Conservation (phyloP, 1,140 invertebrate genomes). For the Bombus ignitus region DNA sequence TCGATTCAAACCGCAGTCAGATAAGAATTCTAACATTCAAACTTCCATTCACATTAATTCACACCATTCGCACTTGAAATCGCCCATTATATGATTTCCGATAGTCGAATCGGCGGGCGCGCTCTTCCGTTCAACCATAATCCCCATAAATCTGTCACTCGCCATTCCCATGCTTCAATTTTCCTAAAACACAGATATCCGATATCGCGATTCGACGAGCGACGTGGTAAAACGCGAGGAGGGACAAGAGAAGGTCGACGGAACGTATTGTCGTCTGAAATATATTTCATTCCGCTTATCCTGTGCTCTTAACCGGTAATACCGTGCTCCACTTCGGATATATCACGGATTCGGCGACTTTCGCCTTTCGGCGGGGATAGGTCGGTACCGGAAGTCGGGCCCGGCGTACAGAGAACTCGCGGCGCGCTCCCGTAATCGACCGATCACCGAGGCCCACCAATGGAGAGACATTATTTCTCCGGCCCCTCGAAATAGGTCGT, state of each 20-base stretch:
- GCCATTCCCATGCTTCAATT: background rate
- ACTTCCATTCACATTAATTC: background rate
- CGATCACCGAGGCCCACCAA: slow-evolving; percentile 70
- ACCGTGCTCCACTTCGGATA: slow-evolving; percentile 52
- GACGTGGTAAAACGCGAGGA: background rate
- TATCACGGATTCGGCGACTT: slow-evolving; percentile 51
- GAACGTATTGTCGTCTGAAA: slow-evolving; percentile 36
- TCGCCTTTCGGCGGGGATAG: slow-evolving; percentile 12
- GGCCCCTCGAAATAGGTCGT: slow-evolving; percentile 65
- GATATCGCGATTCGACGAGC: background rate
- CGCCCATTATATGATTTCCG: background rate
- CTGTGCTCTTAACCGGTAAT: slow-evolving; percentile 39
- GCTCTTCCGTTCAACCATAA: background rate
- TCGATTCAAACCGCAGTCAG: too few relatives aligned
- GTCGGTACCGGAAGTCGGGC: slow-evolving; percentile 54
- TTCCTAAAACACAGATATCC: slow-evolving; percentile 14
- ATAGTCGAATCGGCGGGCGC: background rate
- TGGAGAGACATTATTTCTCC: slow-evolving; percentile 75
- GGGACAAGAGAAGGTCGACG: background rate
- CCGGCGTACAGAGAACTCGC: slow-evolving; percentile 32
- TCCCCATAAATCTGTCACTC: background rate
- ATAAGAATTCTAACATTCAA: background rate
- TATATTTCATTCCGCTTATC: slow-evolving; percentile 54
- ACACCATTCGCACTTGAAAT: background rate
- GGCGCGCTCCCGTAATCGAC: slow-evolving; percentile 54